Conservation (phyloP, 2,797 vertebrate species). For the Phrynocephalus guinanensis region DNA sequence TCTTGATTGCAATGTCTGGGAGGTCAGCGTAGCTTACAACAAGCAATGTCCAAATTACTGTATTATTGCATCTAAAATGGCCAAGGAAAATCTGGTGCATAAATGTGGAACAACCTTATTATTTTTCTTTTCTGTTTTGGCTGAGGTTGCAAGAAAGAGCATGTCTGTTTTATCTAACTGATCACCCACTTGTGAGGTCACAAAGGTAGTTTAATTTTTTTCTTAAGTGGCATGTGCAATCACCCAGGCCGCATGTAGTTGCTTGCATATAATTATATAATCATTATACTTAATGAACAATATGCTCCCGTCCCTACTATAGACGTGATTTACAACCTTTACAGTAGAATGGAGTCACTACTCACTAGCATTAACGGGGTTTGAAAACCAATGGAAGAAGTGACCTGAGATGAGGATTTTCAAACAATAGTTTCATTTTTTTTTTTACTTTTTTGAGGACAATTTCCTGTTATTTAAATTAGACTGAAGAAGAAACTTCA, state of each 20-base stretch:
- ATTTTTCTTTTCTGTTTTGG: constrained; percentile 15
- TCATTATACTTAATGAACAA: constrained; percentile 71
- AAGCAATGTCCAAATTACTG: too few species aligned
- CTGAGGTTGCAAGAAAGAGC: constrained; percentile 19
- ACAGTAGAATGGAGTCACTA: constrained; percentile 35
- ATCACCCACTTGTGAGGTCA: constrained; percentile 51
- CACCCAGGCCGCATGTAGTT: constrained; percentile 30
- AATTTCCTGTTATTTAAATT: not conserved
- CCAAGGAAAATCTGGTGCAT: too few species aligned
- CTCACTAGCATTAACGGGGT: constrained; percentile 14
- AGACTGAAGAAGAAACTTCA: constrained; percentile 8
- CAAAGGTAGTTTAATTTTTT: not conserved
- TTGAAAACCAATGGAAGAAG: constrained; percentile 21
- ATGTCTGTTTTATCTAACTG: constrained; percentile 22
- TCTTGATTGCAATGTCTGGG: too few species aligned
- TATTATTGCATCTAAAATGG: too few species aligned
- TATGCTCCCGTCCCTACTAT: constrained; percentile 39
- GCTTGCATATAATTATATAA: constrained; percentile 46
- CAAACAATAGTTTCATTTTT: not conserved
- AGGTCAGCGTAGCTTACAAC: too few species aligned
- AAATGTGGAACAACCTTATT: too few species aligned
- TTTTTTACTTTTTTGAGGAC: not conserved
- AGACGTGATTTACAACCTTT: constrained; percentile 39
- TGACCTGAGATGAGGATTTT: constrained; percentile 22
- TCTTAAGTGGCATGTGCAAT: constrained; percentile 44